These are phyloP conservation scores for Bruchidius siliquastri DNA, from an alignment of 2,888 invertebrate genomes.

Conservation along the genomic window DNA sequence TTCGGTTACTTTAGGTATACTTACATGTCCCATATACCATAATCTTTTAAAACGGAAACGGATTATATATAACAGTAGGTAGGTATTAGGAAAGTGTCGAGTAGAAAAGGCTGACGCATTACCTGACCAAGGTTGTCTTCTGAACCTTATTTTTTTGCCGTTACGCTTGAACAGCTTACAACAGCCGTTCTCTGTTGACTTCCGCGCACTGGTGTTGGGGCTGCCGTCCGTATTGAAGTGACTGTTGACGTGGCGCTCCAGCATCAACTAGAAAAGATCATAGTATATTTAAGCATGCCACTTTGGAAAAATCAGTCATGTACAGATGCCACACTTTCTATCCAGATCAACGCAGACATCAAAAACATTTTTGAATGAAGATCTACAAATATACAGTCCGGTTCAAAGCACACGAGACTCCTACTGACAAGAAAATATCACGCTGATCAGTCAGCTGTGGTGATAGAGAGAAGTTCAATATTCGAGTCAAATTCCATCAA, in stretches of 20 bases:
- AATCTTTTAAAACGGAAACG: constrained; percentile 8
- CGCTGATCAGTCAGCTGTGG: too few relatives aligned
- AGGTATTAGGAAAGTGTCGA: not conserved
- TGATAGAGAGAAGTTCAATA: too few relatives aligned
- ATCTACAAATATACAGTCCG: too few relatives aligned
- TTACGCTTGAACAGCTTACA: constrained; percentile 78
- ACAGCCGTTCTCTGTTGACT: constrained; percentile 69
- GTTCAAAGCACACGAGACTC: too few relatives aligned
- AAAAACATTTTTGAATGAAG: too few relatives aligned
- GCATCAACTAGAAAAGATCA: constrained; percentile 58
- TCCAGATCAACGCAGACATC: too few relatives aligned
- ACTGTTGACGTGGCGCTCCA: constrained; percentile 90
- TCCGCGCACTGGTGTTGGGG: constrained; percentile 56
- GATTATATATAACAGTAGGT: constrained; percentile 1
- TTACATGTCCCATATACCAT: constrained; percentile 13
- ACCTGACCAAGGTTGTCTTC: constrained; percentile 89
- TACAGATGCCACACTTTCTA: too few relatives aligned
- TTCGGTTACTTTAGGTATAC: constrained; percentile 12
- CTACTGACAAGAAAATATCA: too few relatives aligned
- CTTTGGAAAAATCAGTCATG: too few relatives aligned
- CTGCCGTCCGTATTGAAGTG: constrained; percentile 73
- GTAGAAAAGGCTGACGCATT: constrained; percentile 26
- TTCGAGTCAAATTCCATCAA: too few relatives aligned
- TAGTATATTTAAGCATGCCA: too few relatives aligned
- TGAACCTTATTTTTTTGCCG: constrained; percentile 81